Base-by-base conservation (phyloP, 2,113 vertebrate genomes). In the Erythrocercus mccallii region DNA sequence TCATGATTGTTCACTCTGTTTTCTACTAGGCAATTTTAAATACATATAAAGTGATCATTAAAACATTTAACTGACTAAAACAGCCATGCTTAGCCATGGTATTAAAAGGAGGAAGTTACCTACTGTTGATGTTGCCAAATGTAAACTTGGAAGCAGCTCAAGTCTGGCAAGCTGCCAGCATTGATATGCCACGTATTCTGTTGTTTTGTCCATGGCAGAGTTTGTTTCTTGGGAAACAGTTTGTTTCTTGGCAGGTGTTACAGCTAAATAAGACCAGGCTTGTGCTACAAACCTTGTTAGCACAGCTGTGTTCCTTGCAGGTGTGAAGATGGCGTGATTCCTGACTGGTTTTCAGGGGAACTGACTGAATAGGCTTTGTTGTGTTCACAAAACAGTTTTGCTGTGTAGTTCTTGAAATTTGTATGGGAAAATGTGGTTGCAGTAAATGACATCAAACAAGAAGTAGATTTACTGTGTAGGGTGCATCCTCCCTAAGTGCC, bases 191-290 rank as follows among this genome's bases (percentile, higher is more conserved):
- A 7, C 0, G 0, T 74, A 23, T 14, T 57, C 37, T 68, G 22
- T 69, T 77, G 33, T 61, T 86, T 45, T 86, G 68, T 71, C 54
- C 40, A 5, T 2, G 1, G 30, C 16, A 40, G 38, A 60, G 54
- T 68, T 86, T 84, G n/a, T 62, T 81, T 50, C 40, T 70, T 92
- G n/a, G 37, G 73, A 54, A 56, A 30, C 6, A 44, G 40, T 64
- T 86, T 80, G 30, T 76, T 88, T 65, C 51, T 73, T 95, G 78
- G 61, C 64, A 91, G 11, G 68, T 71, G 33, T 64, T 40, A 24
- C 35, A 68, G 1, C 24, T 84, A 40, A 68, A 27, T 51, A 33
- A 68, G 64, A 62, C 23, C 12, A 66, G 38, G 12, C 10, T 56
- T 66, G 11, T 17, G 25, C 80, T 70, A 30, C 30, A 33, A 8